Evolutionary conservation across 2,113 vertebrate species (phyloP).

Genomic region (Ailuropoda melanoleuca): DNA sequence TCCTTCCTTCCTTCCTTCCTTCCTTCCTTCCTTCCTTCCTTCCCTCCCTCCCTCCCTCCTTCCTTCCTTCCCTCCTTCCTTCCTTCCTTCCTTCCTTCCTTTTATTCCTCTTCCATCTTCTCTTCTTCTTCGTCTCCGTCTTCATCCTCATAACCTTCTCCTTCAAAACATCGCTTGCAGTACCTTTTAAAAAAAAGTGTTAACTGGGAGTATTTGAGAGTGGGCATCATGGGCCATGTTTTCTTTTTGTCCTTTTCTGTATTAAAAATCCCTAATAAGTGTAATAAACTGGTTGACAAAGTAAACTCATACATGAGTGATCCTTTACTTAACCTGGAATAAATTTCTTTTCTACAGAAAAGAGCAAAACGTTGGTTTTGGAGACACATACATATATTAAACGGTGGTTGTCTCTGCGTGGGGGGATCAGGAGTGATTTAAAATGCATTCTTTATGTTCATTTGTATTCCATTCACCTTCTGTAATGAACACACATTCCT

Average conservation of each 20-base stretch:
- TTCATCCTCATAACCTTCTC: too few species aligned
- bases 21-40: too few species aligned
- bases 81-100: too few species aligned
- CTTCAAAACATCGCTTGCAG: background rate
- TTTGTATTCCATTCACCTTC: background rate
- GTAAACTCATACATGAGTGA: background rate
- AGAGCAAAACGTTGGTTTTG: background rate
- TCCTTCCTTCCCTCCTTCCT: too few species aligned
- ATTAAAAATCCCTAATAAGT: background rate
- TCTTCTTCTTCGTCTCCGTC: too few species aligned
- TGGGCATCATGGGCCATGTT: background rate
- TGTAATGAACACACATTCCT: background rate
- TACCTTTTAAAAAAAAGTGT: background rate
- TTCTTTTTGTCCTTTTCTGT: background rate
- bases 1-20: too few species aligned
- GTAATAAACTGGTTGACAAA: background rate
- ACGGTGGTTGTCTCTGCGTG: background rate
- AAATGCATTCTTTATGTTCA: background rate
- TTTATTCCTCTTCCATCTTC: too few species aligned
- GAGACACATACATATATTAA: background rate
- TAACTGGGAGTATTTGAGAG: background rate
- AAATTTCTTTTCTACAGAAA: background rate
- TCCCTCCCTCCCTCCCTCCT: too few species aligned
- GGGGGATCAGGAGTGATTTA: background rate
- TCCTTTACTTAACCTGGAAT: background rate